phyloP scores from a whole-genome alignment of 2,113 vertebrate genomes.

The Anas platyrhynchos region DNA sequence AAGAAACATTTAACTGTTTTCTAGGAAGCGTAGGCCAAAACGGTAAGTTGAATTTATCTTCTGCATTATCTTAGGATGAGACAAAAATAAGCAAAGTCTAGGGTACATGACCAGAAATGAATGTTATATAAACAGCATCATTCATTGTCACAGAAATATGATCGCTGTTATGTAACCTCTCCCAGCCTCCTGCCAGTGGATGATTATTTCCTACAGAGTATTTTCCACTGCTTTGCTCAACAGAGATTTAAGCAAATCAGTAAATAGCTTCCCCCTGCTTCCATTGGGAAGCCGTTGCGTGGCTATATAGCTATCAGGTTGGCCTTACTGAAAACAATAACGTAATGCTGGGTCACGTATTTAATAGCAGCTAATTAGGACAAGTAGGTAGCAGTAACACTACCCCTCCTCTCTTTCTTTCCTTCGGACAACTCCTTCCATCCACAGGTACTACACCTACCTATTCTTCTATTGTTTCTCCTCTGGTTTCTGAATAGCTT shows the following conservation, averaged over 20 bases:
- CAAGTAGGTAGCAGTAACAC: not conserved
- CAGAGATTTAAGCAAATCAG: constrained; percentile 31
- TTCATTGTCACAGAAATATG: constrained; percentile 2
- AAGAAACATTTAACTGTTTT: not conserved
- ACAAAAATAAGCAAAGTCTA: constrained; percentile 14
- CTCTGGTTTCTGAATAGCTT: not conserved
- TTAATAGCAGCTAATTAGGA: not conserved
- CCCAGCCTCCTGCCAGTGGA: not conserved
- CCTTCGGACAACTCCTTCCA: not conserved
- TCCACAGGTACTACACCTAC: not conserved
- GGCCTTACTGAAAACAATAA: not conserved
- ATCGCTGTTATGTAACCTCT: constrained; percentile 14
- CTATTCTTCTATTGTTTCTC: not conserved
- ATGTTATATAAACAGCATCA: constrained; percentile 21
- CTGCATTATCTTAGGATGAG: not conserved
- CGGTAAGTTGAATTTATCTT: not conserved
- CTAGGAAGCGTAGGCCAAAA: not conserved
- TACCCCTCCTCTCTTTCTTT: not conserved
- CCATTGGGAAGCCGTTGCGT: constrained; percentile 1
- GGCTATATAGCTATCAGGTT: not conserved
- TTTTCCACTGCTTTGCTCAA: constrained; percentile 57
- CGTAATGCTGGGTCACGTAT: not conserved
- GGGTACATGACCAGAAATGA: not conserved
- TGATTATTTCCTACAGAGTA: constrained; percentile 36
- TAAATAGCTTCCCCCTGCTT: not conserved